Base-by-base conservation (phyloP, 2,888 invertebrate species). In the Cerceris ruficornis region DNA sequence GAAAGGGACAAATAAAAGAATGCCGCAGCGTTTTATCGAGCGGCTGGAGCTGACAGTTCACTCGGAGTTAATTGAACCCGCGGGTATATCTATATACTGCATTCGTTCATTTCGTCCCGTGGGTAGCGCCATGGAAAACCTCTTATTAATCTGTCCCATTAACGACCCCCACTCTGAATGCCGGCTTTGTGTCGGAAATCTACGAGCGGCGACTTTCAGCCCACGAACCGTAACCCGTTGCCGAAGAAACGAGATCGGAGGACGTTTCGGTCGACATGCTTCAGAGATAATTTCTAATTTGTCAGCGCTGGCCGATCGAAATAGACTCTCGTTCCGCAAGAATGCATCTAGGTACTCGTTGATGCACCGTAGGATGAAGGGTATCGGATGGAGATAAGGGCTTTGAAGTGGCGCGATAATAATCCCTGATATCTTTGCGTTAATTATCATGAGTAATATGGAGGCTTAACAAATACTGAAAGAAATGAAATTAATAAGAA, bases 91-190 rank as follows among this genome's bases (percentile, higher is more conserved):
- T 39, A 14, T 15, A 28, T 39, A 8, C 28, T 13, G 13, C 61
- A 46, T n/a, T 46, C 13, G 28, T 55, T 76, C 58, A 64, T 46
- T 66, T 69, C 60, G 55, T 62, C 42, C 61, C 57, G 46, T 17
- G 52, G 46, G 58, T 28, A 43, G 46, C 65, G 49, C 55, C 42
- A 39, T 43, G 46, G 71, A 80, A 70, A 73, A 61, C 28, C 50
- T 67, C 65, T 58, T 58, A 71, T 80, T 83, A 77, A 82, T 75
- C 73, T 62, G 55, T 72, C 61, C 75, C 55, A 74, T 82, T 77
- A 78, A 70, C 72, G 55, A 41, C 64, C 41, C 39, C 49, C 42
- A 14, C 54, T 13, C 50, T 52, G 52, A 61, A 61, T 54, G 54
- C n/a, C 39, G 41, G n/a, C 58, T 70, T 69, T 54, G 14, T 43